phyloP scores from a whole-genome alignment of 2,113 vertebrate species.

The Stomatorhinus ivindoensis region DNA sequence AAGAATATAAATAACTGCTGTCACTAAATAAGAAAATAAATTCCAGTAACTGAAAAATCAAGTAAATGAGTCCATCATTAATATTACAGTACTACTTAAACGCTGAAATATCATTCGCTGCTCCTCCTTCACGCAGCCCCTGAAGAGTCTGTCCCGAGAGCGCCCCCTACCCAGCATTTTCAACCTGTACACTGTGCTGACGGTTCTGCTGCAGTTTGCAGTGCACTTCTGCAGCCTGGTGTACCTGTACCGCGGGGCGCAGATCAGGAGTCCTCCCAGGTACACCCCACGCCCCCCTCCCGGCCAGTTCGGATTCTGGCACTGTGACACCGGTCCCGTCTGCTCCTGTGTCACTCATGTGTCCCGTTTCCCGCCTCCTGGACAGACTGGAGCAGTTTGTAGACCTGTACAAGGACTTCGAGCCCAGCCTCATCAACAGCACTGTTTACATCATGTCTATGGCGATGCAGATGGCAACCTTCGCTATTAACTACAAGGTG shows the following conservation, averaged over 20 bases:
- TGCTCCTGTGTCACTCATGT: not conserved
- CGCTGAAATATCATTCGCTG: not conserved
- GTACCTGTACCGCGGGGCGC: constrained; percentile 79
- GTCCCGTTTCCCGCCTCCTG: constrained; percentile 12
- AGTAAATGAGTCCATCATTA: not conserved
- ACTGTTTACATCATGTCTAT: constrained; percentile 97
- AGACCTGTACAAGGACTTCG: constrained; percentile 91
- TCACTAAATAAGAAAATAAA: not conserved
- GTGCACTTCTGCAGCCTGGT: constrained; percentile 90
- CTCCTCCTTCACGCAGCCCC: constrained; percentile 60
- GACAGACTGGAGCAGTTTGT: constrained; percentile 76
- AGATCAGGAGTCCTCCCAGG: constrained; percentile 74
- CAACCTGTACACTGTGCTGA: constrained; percentile 90
- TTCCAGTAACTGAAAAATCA: not conserved
- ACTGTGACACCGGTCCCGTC: not conserved
- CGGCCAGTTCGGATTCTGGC: not conserved
- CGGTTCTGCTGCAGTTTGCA: constrained; percentile 85
- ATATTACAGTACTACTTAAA: not conserved
- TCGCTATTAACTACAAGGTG: constrained; percentile 98
- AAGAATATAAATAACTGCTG: not conserved
- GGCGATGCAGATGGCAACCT: constrained; percentile 97
- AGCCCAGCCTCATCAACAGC: constrained; percentile 92
- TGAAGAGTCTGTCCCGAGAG: constrained; percentile 87
- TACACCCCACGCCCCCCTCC: constrained; percentile 29
- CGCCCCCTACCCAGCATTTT: constrained; percentile 94